Percentiles rank a stretch among this genome's conserved stretches.
phyloP scores from a whole-genome alignment of 1,140 invertebrate species.

The Fopius arisanus region DNA sequence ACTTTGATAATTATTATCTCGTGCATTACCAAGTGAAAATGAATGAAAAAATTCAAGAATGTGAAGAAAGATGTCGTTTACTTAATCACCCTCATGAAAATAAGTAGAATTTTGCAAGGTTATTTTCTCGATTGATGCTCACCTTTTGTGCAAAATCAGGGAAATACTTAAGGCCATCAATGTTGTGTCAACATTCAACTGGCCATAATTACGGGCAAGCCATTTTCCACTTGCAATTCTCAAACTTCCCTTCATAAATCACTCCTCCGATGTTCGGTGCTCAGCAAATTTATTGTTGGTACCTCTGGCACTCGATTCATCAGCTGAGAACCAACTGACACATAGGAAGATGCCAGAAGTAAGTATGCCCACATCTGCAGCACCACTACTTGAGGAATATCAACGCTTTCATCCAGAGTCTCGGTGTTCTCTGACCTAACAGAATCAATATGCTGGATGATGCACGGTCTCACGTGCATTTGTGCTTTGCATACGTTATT shows the following conservation, averaged over 20 bases:
- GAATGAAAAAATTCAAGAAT: too few relatives aligned
- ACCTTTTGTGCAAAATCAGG: too few relatives aligned
- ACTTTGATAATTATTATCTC: too few relatives aligned
- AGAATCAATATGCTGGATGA: conserved; percentile 1
- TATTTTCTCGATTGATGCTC: too few relatives aligned
- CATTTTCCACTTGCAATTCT: background rate
- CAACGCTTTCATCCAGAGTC: background rate
- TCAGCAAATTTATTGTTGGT: background rate
- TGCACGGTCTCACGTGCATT: conserved; percentile 1
- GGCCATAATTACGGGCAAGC: background rate
- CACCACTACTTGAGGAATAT: conserved; percentile 1
- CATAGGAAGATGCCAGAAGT: background rate
- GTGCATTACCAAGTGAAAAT: too few relatives aligned
- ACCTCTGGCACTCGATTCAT: background rate
- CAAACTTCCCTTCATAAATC: background rate
- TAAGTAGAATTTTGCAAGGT: too few relatives aligned
- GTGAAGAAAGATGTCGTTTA: too few relatives aligned
- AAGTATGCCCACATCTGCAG: background rate
- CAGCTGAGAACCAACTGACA: background rate
- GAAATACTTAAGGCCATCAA: too few relatives aligned
- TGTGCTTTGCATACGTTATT: conserved; percentile 1
- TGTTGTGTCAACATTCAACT: background rate
- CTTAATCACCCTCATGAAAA: too few relatives aligned
- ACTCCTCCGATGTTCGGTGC: background rate
- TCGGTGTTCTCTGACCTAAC: background rate